Base-by-base conservation (phyloP, 2,888 invertebrate genomes). In the Neria commutata region DNA sequence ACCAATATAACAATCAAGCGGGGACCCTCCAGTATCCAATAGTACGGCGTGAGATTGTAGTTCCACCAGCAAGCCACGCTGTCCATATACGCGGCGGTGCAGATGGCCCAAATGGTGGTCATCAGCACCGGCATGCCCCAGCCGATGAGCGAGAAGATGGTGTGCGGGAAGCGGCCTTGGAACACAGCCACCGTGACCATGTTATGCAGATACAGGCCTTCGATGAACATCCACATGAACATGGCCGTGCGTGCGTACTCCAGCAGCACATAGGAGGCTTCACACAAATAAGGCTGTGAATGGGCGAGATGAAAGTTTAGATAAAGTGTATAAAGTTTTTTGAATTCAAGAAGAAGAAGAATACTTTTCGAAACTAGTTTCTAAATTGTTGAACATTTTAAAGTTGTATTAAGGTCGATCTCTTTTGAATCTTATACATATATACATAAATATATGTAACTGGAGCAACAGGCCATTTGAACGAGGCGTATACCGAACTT, bases 141-240 rank as follows among this genome's bases (percentile, higher is more conserved):
- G 1, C 93, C 94, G 2, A 89, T 78, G 10, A 86, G 72, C 48
- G 86, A 86, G 74, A 89, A 89, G 58, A 87, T 83, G 1, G 83
- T 83, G 61, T 87, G 86, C 0, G 83, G 81, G 37, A 83, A 80
- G 0, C 75, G 74, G 59, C 88, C 89, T 74, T 89, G 87, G 69
- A 92, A 86, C 0, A 89, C 87, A 5, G 88, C 88, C 0, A 88
- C 88, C 55, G 94, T 91, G 37, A 95, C 89, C 79, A 93, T 88
- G 64, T 89, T 91, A 80, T 96, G 92, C 23, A 98, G 83, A 75
- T 94, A 94, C 14, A 95, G 84, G 0, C 96, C 97, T 79, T 98
- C 97, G 54, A 96, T 90, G 72, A 97, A 92, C 95, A 97, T 97
- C 96, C 98, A 98, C 87, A 91, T 90, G 75, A 95, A 97, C 88